Evolutionary conservation across 2,113 vertebrate species (phyloP), one percentile per base, ranked within the genome.

Genomic region (Thryonomys swinderianus): DNA sequence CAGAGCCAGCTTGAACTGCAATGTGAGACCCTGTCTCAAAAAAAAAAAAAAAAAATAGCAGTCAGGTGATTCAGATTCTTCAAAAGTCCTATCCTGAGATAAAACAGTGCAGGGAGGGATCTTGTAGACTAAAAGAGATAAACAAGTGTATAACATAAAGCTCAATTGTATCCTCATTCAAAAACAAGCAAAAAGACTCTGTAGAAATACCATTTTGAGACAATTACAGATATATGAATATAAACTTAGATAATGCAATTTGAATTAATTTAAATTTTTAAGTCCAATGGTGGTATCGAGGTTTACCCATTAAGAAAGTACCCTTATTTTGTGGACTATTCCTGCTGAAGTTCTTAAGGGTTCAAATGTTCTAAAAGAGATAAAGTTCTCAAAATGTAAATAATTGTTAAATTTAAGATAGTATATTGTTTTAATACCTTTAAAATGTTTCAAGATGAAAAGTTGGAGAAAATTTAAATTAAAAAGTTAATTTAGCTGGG

Each of bases 341-440:
- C 34, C 73, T 34, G 34, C 55, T 74, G 2, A 78, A 55, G 45
- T 76, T 23, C 62, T 81, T 81, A 40, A 53, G 13, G 9, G 82
- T 4, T 42, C 53, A 59, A 69, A 17, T 53, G 7, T 82, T 13
- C 34, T 81, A 7, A 51, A 8, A 37, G 7, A 90, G 59, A 93
- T 62, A 76, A 90, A 87, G 27, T 20, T 57, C 76, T 45, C 42
- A 90, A 93, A 93, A 55, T 93, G 51, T 76, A 76, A 85, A 59
- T 90, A 53, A 55, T 17, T 51, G 48, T 85, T 94, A 62, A 71
- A 84, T 84, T 84, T 88, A 81, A n/a, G 62, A 25, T 80, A 32
- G 4, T 40, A 55, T 78, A 80, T 27, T 34, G 87, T 78, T 69
- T 37, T 96, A 87, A 93, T 34, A 74, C 86, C 0, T 88, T 73